Percentiles rank a stretch among this genome's conserved stretches.
phyloP scores from a whole-genome alignment of 2,113 vertebrate species.

The Isichthys henryi region DNA sequence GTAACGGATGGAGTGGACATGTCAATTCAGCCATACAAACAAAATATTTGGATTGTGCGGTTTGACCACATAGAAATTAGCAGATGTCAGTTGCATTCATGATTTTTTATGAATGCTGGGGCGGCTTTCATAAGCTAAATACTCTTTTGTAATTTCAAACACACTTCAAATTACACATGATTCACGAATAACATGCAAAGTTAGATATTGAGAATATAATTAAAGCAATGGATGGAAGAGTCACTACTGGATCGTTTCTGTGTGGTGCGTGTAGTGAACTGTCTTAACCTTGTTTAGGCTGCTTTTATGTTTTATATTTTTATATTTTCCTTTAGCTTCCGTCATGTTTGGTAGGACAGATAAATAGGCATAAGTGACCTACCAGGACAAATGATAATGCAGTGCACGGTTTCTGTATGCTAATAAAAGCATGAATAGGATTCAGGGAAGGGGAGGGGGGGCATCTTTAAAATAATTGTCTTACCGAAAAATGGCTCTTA shows the following conservation, averaged over 20 bases:
- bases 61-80: conserved; percentile 31
- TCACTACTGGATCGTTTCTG: neutral
- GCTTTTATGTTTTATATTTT: neutral
- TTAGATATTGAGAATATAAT: neutral
- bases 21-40: conserved; percentile 56
- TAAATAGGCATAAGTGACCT: neutral
- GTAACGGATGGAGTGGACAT: conserved; percentile 56
- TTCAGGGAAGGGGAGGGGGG: conserved; percentile 64
- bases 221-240: neutral
- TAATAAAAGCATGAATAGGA: conserved; percentile 80
- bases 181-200: neutral
- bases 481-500: too few species aligned
- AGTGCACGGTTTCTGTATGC: conserved; percentile 58
- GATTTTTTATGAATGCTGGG: neutral
- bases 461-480: conserved; percentile 90
- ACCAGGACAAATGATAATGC: neutral
- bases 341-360: neutral
- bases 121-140: neutral
- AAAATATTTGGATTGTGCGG: conserved; percentile 51
- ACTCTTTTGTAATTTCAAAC: neutral
- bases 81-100: conserved; percentile 50
- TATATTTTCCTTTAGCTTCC: neutral
- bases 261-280: neutral
- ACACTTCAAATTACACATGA: neutral
- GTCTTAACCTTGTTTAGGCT: neutral